These are phyloP conservation scores for Polypterus senegalus DNA, from an alignment of 2,113 vertebrate genomes.

Conservation along the genomic window DNA sequence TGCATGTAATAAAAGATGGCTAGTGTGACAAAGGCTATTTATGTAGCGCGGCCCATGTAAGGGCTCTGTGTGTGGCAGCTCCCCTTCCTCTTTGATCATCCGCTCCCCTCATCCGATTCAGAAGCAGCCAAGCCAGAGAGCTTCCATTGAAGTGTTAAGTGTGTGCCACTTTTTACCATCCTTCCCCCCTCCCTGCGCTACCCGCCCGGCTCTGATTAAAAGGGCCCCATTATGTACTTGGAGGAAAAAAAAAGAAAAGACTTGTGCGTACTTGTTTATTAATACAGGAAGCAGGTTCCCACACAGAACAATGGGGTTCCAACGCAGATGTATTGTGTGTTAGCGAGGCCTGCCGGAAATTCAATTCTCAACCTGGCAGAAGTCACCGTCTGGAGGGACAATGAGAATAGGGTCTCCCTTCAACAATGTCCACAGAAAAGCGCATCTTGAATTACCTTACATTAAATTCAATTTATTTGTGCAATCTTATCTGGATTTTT, in stretches of 20 bases:
- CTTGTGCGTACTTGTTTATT: conserved; percentile 55
- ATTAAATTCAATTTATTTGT: too few relatives aligned
- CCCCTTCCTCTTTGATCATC: conserved; percentile 76
- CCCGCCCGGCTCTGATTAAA: conserved; percentile 36
- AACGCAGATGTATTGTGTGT: conserved; percentile 52
- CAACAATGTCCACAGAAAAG: conserved; percentile 25
- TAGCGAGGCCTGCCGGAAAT: conserved; percentile 52
- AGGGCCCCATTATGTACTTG: conserved; percentile 53
- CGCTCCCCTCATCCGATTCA: conserved; percentile 75
- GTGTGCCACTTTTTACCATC: conserved; percentile 62
- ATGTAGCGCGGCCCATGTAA: conserved; percentile 23
- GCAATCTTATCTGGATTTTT: too few relatives aligned
- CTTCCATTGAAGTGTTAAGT: conserved; percentile 81
- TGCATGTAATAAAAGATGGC: conserved; percentile 43
- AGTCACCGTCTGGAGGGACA: conserved; percentile 46
- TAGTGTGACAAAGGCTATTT: conserved; percentile 56
- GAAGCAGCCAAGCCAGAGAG: conserved; percentile 70
- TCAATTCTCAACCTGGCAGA: conserved; percentile 64
- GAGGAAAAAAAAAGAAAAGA: conserved; percentile 34
- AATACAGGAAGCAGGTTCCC: conserved; percentile 76
- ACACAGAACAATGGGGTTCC: conserved; percentile 69
- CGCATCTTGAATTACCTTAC: too few relatives aligned
- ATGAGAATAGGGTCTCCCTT: conserved; percentile 32
- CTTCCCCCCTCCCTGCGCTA: conserved; percentile 33
- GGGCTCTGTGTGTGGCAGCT: conserved; percentile 71